These are phyloP conservation scores for Heteronetta atricapilla DNA, from an alignment of 2,113 vertebrate species.

Conservation along the genomic window DNA sequence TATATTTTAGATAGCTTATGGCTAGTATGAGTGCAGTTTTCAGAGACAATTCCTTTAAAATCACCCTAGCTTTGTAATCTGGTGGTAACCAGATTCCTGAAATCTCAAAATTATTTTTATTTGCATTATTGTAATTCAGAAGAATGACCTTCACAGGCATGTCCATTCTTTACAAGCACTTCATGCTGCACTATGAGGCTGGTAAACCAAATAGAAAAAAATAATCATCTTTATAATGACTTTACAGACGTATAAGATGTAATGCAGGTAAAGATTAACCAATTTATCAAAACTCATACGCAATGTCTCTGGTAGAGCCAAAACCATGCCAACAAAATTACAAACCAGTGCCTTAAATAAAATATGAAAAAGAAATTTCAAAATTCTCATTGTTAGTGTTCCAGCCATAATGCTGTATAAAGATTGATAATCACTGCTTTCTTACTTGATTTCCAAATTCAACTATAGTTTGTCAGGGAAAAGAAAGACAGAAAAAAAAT, in stretches of 20 bases:
- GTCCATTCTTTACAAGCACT: neutral
- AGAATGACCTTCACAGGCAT: neutral
- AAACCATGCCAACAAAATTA: neutral
- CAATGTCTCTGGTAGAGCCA: neutral
- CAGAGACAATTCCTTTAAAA: neutral
- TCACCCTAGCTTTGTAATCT: neutral
- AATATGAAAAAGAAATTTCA: neutral
- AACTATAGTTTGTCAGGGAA: neutral
- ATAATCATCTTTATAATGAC: fast-evolving
- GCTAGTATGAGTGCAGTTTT: neutral
- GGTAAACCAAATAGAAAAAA: neutral
- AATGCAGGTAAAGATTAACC: neutral
- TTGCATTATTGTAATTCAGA: neutral
- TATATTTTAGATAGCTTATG: neutral
- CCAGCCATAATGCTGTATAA: neutral
- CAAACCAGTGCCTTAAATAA: neutral
- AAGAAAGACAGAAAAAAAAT: neutral
- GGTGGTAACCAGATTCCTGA: neutral
- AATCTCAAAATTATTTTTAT: neutral
- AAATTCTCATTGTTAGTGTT: neutral
- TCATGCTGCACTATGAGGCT: neutral
- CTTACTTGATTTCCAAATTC: neutral
- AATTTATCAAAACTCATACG: neutral
- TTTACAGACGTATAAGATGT: neutral
- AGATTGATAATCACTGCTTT: neutral